Evolutionary conservation across 1,140 invertebrate species (phyloP).

Genomic region (Nixonia krombeini): DNA sequence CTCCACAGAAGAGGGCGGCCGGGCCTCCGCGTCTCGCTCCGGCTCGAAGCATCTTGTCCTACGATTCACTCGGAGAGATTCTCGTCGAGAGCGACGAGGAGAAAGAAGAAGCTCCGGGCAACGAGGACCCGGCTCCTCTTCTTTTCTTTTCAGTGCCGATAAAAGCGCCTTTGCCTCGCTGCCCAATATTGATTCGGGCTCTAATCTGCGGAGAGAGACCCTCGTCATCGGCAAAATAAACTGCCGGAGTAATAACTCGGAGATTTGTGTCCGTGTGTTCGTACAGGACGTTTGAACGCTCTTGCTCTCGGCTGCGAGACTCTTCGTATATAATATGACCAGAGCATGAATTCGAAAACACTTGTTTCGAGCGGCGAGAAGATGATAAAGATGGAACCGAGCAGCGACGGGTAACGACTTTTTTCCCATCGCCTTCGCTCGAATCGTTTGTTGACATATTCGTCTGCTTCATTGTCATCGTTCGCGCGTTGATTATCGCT

Average conservation of each 20-base stretch:
- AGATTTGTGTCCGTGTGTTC: not conserved
- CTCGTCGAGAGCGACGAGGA: constrained; percentile 26
- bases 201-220: constrained; percentile 67
- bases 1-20: too few species aligned
- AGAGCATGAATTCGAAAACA: constrained; percentile 12
- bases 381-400: not conserved
- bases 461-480: too few species aligned
- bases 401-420: not conserved
- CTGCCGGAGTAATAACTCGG: constrained; percentile 44
- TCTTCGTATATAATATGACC: constrained; percentile 23
- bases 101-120: constrained; percentile 25
- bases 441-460: too few species aligned
- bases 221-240: constrained; percentile 51
- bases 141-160: constrained; percentile 55
- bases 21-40: too few species aligned
- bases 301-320: too few species aligned
- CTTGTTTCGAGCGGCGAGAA: not conserved
- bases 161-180: constrained; percentile 68
- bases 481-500: too few species aligned
- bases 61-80: constrained; percentile 43
- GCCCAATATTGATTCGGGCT: constrained; percentile 72
- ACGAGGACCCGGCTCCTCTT: constrained; percentile 5
- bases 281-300: too few species aligned
- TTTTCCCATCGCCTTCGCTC: too few species aligned
- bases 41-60: constrained; percentile 37